Evolutionary conservation across 1,140 invertebrate species (phyloP), one percentile per base, ranked within the genome.

Genomic region (Drosophila sucinea): DNA sequence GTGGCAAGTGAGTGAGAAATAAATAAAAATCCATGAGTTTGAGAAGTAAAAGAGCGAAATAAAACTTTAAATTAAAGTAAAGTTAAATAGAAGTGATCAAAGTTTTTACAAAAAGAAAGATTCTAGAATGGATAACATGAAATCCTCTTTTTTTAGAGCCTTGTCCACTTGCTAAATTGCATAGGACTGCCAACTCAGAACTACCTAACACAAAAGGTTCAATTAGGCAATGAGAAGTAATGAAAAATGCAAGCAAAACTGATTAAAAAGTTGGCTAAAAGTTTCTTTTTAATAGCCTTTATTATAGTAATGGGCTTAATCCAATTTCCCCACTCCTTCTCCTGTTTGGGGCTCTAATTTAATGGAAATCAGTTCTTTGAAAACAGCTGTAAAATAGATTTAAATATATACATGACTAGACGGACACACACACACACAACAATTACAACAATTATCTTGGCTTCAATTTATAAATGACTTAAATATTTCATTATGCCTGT

Each of bases 321-420:
- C 40, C 40, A 38, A 11, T 41, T 41, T 17, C 4, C 40, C n/a
- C 0, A 7, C 3, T 0, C n/a, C n/a, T 5, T 5, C 5, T 44
- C 0, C 10, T 1, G 5, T 47, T 47, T 47, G 35, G 35, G 10
- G 8, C 35, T 38, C 6, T 8, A 35, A 35, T 1, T 1, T 11
- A 47, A 47, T 7, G 17, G 44, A 47, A 47, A 25, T 8, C 1
- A 23, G 4, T 51, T 7, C 2, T 10, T 8, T 10, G 23, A 51
- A 51, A 51, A 10, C 44, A 51, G 44, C 44, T 51, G 44, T 51
- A 51, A 51, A 51, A 51, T 8, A 51, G 44, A 27, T 51, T 51
- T 27, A 51, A 51, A 51, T 51, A 27, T 51, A 51, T 51, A 51
- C 7, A 51, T 51, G 44, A 51, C 44, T 27, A 51, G 38, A 3